Evolutionary conservation across 92 coral and sea anemone genomes (phyloP), one percentile per base, ranked within the genome.

Genomic region (Parazoanthus swiftii): DNA sequence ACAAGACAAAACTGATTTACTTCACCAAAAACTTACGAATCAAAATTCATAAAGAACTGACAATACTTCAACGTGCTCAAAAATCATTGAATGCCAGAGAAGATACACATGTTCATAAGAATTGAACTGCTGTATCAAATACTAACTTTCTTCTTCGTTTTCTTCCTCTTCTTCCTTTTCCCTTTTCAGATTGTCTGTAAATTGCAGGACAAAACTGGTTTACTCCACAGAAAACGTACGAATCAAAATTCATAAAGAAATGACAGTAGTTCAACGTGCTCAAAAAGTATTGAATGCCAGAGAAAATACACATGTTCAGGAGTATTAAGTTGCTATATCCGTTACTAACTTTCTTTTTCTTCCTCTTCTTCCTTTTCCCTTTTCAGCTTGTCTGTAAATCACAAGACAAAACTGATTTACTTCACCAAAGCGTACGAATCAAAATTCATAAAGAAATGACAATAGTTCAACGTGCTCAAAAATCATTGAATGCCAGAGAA

Each of bases 261-360:
- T 20, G 6, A 18, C 68, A 63, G 20, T 3, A 63, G 33, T 29
- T 29, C 33, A 29, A 29, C 33, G 33, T 29, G 33, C 33, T 29
- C 33, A 29, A 29, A 29, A 29, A 29, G 33, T 29, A 29, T 29
- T 29, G 33, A 29, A 0, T 29, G 33, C 33, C 33, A 29, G 33
- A 29, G 33, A 29, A 29, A 29, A 29, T 29, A 29, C 33, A 29
- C 33, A 29, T 29, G 33, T 29, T 29, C 33, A 29, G 33, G 33
- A 29, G 21, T 33, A n/a, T 29, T 13, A 23, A n/a, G 33, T 76
- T 20, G 14, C 39, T 37, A 26, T 3, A 71, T 7, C 13, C 33
- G 29, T 66, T 84, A 84, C 87, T 84, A 84, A 84, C 87, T 51
- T 72, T 84, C 79, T 48, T 84, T 79, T 38, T 84, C 87, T 71